Evolutionary conservation across 2,797 vertebrate genomes (phyloP), one percentile per base, ranked within the genome.

Genomic region (Ciconia nigra): DNA sequence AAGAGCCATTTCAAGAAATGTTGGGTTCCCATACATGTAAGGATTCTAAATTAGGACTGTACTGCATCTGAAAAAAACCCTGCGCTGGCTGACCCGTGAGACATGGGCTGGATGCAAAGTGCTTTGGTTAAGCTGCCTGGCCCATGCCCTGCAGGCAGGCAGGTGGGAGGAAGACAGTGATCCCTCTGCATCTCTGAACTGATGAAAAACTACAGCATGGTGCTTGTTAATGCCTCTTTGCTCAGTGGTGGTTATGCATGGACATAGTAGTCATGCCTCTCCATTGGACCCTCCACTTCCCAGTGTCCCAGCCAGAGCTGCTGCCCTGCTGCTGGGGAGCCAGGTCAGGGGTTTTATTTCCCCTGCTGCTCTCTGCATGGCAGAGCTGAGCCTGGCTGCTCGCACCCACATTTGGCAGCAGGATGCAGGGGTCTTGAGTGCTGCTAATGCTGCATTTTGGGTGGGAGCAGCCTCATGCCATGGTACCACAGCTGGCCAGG

Each of bases 351-450:
- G 0, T 6, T 51, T 71, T 26, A 7, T 76, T 37, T 33, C 54
- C 22, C 10, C 39, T 22, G 9, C 41, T 25, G 41, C 57, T 39
- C 37, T 1, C 1, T 46, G 47, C 22, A 19, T 0, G 6, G 70
- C 47, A 39, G 31, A 71, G 28, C 41, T 24, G 42, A 71, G 41
- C 33, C 37, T 2, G 1, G 19, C n/a, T 46, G n/a, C 39, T 71
- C 0, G 4, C 16, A 24, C 35, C 20, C 28, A n/a, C 1, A 0
- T 57, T 44, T 7, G 13, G 37, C 61, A 24, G 37, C 0, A 0
- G 49, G 37, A 67, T 47, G 21, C n/a, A 26, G 65, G 16, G 16
- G 9, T 22, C 49, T 62, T 8, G 11, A 33, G 47, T 19, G 24
- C 13, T 57, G 47, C 11, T 49, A 46, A 31, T 0, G 2, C 10